Conservation (phyloP, 1,140 invertebrate species). For the silkworm (Bombyx mori) region DNA sequence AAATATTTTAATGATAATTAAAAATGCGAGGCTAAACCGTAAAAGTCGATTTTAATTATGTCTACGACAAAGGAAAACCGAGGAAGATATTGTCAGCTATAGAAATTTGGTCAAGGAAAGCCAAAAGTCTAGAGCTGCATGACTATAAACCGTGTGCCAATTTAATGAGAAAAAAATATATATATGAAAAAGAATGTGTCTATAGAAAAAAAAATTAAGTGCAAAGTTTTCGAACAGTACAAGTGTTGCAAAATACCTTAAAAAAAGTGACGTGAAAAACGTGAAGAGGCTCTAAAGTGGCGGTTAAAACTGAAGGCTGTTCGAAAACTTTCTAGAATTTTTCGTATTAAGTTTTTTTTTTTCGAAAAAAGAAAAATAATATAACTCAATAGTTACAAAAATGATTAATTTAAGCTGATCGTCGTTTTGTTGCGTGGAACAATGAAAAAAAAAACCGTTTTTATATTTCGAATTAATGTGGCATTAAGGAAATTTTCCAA, state of each 20-base stretch:
- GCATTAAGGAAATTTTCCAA: conserved; percentile 18
- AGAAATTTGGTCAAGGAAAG: no score
- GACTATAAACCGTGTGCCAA: no score
- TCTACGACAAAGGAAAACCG: no score
- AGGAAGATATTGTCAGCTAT: no score
- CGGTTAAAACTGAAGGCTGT: conserved; percentile 76
- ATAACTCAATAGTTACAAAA: no score
- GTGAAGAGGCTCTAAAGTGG: conserved; percentile 18
- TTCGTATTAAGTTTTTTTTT: no score
- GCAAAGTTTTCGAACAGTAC: conserved; percentile 78
- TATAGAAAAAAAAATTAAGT: conserved; percentile 34
- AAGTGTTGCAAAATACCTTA: conserved; percentile 38
- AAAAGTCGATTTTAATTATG: no score
- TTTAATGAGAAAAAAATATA: neutral
- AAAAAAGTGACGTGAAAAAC: conserved; percentile 37
- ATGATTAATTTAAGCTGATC: neutral
- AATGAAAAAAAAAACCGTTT: no score
- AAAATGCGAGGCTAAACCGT: no score
- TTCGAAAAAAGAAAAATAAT: no score
- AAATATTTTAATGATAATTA: no score
- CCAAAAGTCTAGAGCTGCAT: no score
- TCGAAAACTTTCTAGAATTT: conserved; percentile 76
- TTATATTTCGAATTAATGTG: neutral
- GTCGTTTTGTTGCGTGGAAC: neutral
- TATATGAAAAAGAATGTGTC: conserved; percentile 7